Conservation (phyloP, 37 sponge, comb jelly and placozoan genomes). For the Ianthella basta region DNA sequence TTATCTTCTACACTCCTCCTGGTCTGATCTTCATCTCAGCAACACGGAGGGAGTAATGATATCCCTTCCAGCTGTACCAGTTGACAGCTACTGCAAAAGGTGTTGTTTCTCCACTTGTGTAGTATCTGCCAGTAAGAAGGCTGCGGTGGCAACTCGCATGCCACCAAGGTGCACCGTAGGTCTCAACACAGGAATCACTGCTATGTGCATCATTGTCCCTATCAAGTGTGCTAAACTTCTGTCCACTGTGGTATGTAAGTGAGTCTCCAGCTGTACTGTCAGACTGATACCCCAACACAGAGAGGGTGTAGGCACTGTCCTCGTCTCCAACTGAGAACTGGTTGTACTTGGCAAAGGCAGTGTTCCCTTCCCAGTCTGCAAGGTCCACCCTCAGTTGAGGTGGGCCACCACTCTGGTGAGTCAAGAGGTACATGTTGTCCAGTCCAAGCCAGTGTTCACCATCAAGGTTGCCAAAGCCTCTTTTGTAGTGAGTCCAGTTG, state of each 20-base stretch:
- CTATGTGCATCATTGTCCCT: slow-evolving; percentile 1
- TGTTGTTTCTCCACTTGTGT: background rate
- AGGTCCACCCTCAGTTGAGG: slow-evolving; percentile 28
- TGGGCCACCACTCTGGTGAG: background rate
- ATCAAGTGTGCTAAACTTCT: slow-evolving; percentile 12
- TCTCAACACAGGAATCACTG: background rate
- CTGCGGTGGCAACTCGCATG: background rate
- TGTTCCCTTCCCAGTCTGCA: slow-evolving; percentile 20
- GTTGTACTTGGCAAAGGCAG: slow-evolving; percentile 13
- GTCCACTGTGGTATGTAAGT: background rate
- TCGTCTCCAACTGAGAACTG: slow-evolving; percentile 2
- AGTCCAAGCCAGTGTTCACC: slow-evolving; percentile 42
- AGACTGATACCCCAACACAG: background rate
- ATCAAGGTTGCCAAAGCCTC: slow-evolving; percentile 22
- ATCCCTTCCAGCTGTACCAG: slow-evolving; percentile 11
- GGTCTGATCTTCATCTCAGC: slow-evolving; percentile 36
- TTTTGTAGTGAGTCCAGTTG: slow-evolving; percentile 15
- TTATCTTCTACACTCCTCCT: background rate
- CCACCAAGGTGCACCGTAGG: slow-evolving; percentile 19
- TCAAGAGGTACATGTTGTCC: slow-evolving; percentile 28
- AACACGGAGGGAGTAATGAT: slow-evolving; percentile 10
- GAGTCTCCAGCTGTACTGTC: background rate
- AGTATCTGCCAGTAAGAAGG: background rate
- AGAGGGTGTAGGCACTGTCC: slow-evolving; percentile 5
- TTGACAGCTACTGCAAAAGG: slow-evolving; percentile 7